Conservation (phyloP, 2,888 invertebrate genomes). For the Carterocephalus palaemon region DNA sequence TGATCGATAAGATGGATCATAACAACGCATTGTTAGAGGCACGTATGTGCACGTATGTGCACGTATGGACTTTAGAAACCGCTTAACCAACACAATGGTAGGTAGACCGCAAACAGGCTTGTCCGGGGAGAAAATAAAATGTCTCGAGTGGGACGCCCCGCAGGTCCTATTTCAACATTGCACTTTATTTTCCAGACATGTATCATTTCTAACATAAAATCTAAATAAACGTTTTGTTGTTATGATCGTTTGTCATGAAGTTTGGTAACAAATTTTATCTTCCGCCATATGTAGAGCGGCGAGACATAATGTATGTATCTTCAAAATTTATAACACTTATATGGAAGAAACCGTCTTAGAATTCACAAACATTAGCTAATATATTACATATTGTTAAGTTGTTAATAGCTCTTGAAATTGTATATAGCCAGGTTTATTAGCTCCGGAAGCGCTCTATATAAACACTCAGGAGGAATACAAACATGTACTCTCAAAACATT, state of each 20-base stretch:
- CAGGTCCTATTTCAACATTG: slow-evolving; percentile 42
- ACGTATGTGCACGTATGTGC: slow-evolving; percentile 47
- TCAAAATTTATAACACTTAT: no score
- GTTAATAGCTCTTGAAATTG: no score
- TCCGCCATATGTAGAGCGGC: slow-evolving; percentile 1
- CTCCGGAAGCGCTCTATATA: slow-evolving; percentile 2
- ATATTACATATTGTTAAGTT: no score
- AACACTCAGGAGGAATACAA: slow-evolving; percentile 8
- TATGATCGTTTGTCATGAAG: slow-evolving; percentile 17
- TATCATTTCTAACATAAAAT: slow-evolving; percentile 27
- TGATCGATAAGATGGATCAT: slow-evolving; percentile 25
- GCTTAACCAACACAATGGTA: slow-evolving; percentile 55
- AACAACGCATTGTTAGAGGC: slow-evolving; percentile 32
- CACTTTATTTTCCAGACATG: slow-evolving; percentile 32
- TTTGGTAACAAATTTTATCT: slow-evolving; percentile 14
- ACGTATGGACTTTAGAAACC: slow-evolving; percentile 61
- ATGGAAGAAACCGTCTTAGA: no score
- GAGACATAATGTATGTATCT: not conserved
- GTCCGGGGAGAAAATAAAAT: slow-evolving; percentile 61
- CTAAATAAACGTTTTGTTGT: slow-evolving; percentile 17
- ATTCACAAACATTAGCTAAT: no score
- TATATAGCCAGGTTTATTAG: no score
- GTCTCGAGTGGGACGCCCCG: slow-evolving; percentile 47
- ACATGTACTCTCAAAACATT: slow-evolving; percentile 40
- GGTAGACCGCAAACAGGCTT: slow-evolving; percentile 54